Conservation (phyloP, 2,113 vertebrate genomes). For the Emydocephalus ijimae region DNA sequence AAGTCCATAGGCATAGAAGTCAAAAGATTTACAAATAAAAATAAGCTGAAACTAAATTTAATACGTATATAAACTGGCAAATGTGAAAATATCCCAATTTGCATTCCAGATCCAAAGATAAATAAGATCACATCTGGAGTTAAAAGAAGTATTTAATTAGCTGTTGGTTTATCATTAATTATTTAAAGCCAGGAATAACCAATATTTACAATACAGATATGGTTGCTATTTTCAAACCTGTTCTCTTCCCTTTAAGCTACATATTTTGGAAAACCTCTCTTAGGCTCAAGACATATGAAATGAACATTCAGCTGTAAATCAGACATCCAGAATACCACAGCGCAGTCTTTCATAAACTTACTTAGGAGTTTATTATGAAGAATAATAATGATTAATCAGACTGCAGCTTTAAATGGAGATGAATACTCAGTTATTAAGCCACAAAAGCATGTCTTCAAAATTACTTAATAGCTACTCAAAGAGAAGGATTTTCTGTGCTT, state of each 20-base stretch:
- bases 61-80: constrained; percentile 19
- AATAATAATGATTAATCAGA: background rate
- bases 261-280: constrained; percentile 22
- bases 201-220: constrained; percentile 45
- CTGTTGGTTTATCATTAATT: constrained; percentile 59
- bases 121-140: constrained; percentile 33
- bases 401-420: background rate
- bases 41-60: constrained; percentile 44
- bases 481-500: background rate
- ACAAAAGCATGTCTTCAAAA: too few relatives aligned
- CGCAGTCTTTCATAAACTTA: background rate
- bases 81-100: constrained; percentile 43
- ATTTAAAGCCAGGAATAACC: constrained; percentile 56
- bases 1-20: background rate
- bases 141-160: constrained; percentile 57
- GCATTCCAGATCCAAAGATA: constrained; percentile 46
- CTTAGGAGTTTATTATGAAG: background rate
- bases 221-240: constrained; percentile 26
- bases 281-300: constrained; percentile 40
- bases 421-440: background rate
- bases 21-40: constrained; percentile 15
- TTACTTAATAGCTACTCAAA: background rate
- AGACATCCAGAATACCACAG: background rate
- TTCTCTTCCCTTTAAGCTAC: constrained; percentile 45
- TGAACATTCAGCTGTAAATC: background rate